These are phyloP conservation scores for Microcebus jonahi DNA, from an alignment of 2,113 vertebrate species.

Conservation along the genomic window DNA sequence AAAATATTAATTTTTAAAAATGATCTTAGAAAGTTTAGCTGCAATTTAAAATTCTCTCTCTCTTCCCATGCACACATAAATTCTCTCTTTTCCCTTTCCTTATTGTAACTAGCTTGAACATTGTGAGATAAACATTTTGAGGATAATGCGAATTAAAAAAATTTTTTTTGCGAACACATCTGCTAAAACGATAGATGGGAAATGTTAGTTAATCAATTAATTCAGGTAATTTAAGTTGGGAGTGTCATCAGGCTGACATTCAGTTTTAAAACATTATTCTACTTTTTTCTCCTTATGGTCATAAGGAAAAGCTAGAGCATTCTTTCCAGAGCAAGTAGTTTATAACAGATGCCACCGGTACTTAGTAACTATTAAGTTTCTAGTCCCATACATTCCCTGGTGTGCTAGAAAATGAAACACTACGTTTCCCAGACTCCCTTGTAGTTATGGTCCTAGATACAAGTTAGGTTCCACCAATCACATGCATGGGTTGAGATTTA, in stretches of 20 bases:
- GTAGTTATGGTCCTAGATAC: too few species aligned
- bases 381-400: neutral
- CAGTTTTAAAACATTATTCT: neutral
- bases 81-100: neutral
- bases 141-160: neutral
- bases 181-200: neutral
- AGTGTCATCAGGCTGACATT: neutral
- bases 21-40: neutral
- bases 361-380: neutral
- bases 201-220: neutral
- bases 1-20: neutral
- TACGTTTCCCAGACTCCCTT: neutral
- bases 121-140: neutral
- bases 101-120: neutral
- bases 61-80: neutral
- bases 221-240: neutral
- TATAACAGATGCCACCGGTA: neutral
- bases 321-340: neutral
- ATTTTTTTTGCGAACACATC: neutral
- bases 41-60: neutral
- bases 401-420: neutral
- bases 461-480: neutral
- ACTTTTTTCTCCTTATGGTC: neutral
- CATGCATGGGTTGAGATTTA: neutral
- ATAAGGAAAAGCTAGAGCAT: neutral